Evolutionary conservation across 2,888 invertebrate genomes (phyloP).

Genomic region (Notodonta ziczac): DNA sequence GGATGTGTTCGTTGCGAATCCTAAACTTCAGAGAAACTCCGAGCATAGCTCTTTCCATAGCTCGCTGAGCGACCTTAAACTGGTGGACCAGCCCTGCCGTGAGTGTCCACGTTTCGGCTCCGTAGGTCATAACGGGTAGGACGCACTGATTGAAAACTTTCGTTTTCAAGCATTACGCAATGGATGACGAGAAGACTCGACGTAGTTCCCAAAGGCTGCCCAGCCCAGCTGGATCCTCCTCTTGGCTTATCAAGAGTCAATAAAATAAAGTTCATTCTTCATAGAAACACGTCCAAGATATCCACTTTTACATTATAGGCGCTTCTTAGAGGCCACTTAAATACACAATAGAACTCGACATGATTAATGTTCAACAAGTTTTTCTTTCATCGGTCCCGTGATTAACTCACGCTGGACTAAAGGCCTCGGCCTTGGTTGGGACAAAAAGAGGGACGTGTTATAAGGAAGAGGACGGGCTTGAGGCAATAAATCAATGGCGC

Average conservation of each 20-base stretch:
- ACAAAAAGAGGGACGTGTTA: constrained; percentile 1
- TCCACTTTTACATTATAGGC: neutral
- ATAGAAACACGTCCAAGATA: neutral
- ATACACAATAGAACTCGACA: constrained; percentile 2
- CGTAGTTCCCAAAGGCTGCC: too few relatives aligned
- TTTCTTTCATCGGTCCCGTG: constrained; percentile 1
- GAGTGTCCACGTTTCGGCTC: too few relatives aligned
- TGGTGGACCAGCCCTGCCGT: too few relatives aligned
- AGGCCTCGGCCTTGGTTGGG: neutral
- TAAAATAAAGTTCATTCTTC: neutral
- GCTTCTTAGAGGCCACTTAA: neutral
- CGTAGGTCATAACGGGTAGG: too few relatives aligned
- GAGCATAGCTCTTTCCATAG: too few relatives aligned
- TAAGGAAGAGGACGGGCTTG: neutral
- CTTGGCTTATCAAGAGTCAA: neutral
- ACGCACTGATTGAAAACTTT: too few relatives aligned
- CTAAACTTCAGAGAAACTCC: too few relatives aligned
- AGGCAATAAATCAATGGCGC: neutral
- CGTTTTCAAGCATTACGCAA: too few relatives aligned
- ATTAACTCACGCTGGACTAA: constrained; percentile 2
- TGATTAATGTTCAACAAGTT: constrained; percentile 2
- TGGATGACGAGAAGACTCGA: too few relatives aligned
- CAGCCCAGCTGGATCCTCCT: too few relatives aligned
- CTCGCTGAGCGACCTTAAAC: too few relatives aligned
- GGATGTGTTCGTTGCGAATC: too few relatives aligned